phyloP scores from a whole-genome alignment of 2,113 vertebrate genomes.

The Phodopus roborovskii region DNA sequence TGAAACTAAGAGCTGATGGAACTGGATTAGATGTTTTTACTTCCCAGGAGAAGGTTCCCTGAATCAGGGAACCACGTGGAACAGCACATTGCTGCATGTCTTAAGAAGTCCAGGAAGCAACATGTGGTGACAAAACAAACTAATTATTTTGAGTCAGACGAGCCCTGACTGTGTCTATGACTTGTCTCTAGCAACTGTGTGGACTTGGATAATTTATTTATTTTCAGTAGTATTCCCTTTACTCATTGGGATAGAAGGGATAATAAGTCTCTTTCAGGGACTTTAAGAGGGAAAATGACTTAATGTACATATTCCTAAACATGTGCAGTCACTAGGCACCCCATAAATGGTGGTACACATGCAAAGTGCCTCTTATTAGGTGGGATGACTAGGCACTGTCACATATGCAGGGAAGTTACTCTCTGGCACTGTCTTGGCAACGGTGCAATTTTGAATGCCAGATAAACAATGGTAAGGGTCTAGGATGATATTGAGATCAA shows the following conservation, averaged over 20 bases:
- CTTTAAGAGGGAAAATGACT: conserved; percentile 19
- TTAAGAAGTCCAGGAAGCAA: conserved; percentile 38
- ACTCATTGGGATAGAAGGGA: background rate
- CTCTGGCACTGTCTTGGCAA: background rate
- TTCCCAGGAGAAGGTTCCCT: background rate
- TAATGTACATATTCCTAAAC: background rate
- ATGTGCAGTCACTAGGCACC: background rate
- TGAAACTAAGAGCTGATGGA: conserved; percentile 30
- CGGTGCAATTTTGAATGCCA: background rate
- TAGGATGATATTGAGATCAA: background rate
- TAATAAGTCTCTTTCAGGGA: background rate
- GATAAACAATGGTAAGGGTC: background rate
- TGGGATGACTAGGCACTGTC: background rate
- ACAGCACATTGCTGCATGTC: background rate
- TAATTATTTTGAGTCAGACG: background rate
- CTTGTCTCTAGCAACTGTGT: background rate
- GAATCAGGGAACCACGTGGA: background rate
- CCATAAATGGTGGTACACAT: background rate
- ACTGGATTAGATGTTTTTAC: conserved; percentile 45
- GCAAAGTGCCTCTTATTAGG: background rate
- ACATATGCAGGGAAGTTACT: background rate
- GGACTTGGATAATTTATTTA: background rate
- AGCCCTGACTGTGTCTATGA: background rate
- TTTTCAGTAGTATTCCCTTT: background rate
- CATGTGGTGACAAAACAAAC: background rate